Base-by-base conservation (phyloP, 2,888 invertebrate species). In the Ferdinandea cuprea region DNA sequence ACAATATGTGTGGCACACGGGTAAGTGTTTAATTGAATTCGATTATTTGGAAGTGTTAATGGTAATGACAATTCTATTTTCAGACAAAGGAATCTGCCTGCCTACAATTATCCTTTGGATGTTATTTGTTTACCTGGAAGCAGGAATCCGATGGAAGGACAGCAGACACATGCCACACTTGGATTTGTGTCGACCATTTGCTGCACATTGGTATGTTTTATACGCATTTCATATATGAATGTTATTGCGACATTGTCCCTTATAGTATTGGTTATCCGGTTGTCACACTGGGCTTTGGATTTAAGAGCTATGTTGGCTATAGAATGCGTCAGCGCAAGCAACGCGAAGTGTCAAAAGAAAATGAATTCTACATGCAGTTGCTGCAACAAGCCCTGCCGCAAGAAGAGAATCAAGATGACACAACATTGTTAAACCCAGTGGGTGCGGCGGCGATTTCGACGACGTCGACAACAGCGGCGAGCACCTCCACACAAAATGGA, bases 1-100 rank as follows among this genome's bases (percentile, higher is more conserved):
- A 89, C 98, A 99, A 92, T 98, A 97, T 91, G 97, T 98, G 86
- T 99, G 98, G 98, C 97, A 97, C 92, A 97, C 98, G 93, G 98
- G 98, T 96, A 92, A 86, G 56, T 30, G 3, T 3, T 79, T 63
- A 3, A 6, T 11, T n/a, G 9, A 3, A 6, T 15, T 2, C 2
- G 13, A 21, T 19, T 7, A 19, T 32, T 1, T 9, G 7, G 8
- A 13, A 11, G 9, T 42, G 6, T 17, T 6, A 3, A 30, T 6
- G 5, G 21, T 37, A 21, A 42, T 69, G 85, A 85, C 35, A 50
- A 15, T 13, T 19, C 46, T 3, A 1, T 13, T 92, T 91, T 88
- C 92, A 94, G 97, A 97, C 91, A 95, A 96, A 91, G 98, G 98
- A 88, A 94, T 98, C 87, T 98, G 98, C 92, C 93, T 98, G 90